These are phyloP conservation scores for Antrozous pallidus DNA, from an alignment of 2,797 vertebrate genomes.

Conservation along the genomic window DNA sequence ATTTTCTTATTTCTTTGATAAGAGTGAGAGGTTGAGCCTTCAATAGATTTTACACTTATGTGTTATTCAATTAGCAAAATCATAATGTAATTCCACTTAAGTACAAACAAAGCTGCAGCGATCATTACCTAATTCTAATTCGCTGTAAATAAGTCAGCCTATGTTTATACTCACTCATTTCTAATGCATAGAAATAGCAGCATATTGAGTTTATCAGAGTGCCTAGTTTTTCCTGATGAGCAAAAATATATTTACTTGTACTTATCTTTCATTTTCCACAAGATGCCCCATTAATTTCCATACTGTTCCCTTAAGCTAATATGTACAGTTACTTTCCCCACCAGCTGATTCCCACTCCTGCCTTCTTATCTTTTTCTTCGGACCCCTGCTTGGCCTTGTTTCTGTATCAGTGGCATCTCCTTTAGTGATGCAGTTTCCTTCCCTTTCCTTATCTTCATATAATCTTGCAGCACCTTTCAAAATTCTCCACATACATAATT, in stretches of 20 bases:
- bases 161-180: conserved; percentile 2
- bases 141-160: neutral
- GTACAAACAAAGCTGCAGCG: neutral
- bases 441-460: neutral
- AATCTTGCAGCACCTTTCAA: neutral
- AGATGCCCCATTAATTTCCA: neutral
- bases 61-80: conserved; percentile 6
- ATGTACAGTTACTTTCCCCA: neutral
- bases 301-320: neutral
- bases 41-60: neutral
- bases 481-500: neutral
- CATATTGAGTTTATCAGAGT: neutral
- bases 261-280: conserved; percentile 9
- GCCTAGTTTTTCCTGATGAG: neutral
- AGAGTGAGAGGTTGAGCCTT: neutral
- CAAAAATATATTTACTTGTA: neutral
- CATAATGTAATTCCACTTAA: neutral
- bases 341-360: neutral
- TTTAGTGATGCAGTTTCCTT: neutral
- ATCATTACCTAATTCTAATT: conserved; percentile 33
- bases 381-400: neutral
- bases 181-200: neutral
- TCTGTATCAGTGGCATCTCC: neutral
- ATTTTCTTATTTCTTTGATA: neutral
- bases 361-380: neutral